phyloP scores from a whole-genome alignment of 2,797 vertebrate species.

The Cossypha dichroa region DNA sequence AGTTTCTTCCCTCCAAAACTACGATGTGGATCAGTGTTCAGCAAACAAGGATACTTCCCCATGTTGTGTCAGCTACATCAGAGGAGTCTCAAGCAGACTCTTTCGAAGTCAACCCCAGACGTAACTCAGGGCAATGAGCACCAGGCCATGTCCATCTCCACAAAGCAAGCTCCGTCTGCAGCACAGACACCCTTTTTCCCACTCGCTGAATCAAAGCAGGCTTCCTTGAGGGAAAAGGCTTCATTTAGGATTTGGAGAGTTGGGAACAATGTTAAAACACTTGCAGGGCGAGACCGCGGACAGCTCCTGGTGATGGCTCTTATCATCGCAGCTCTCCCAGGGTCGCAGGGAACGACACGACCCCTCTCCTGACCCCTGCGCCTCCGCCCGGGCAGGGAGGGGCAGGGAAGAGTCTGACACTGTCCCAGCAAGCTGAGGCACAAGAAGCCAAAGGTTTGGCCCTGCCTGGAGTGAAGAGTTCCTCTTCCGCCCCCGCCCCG shows the following conservation, averaged over 20 bases:
- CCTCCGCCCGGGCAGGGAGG: accelerated
- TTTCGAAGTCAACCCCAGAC: not conserved
- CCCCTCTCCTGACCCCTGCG: accelerated
- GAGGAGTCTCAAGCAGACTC: not conserved
- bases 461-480: accelerated
- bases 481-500: accelerated
- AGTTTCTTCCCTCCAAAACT: not conserved
- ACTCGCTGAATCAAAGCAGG: not conserved
- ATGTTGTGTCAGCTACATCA: accelerated
- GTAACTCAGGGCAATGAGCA: not conserved
- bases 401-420: no score
- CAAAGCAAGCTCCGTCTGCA: accelerated
- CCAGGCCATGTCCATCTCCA: accelerated
- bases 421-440: accelerated
- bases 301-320: accelerated
- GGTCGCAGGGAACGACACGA: accelerated
- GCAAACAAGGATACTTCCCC: accelerated
- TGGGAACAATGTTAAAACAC: accelerated
- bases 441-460: not conserved
- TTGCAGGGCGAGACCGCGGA: accelerated
- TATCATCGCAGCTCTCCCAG: accelerated
- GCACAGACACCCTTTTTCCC: accelerated
- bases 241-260: not conserved
- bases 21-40: accelerated
- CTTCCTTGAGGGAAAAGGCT: not conserved